Conservation (phyloP, 2,888 invertebrate species). For the Pollenia amentaria region DNA sequence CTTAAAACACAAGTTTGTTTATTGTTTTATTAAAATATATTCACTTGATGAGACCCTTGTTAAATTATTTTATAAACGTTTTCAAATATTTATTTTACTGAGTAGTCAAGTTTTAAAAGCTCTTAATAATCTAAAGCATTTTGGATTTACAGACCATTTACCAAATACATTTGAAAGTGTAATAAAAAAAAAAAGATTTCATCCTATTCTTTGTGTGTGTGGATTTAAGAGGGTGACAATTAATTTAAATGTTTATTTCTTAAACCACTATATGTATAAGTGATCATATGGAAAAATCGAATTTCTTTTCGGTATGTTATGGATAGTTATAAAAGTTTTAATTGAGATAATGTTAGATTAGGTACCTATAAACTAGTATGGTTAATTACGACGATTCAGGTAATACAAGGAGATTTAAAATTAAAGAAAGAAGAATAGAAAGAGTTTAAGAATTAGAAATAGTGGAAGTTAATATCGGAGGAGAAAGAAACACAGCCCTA, state of each 20-base stretch:
- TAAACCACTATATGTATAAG: background rate
- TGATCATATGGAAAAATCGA: too few relatives aligned
- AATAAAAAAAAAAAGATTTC: background rate
- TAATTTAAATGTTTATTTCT: background rate
- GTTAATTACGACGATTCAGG: too few relatives aligned
- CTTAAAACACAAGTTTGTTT: background rate
- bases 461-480: too few relatives aligned
- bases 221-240: background rate
- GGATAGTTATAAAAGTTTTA: too few relatives aligned
- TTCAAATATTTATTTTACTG: background rate
- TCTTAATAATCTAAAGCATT: slow-evolving; percentile 1
- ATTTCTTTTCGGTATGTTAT: too few relatives aligned
- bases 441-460: too few relatives aligned
- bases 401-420: too few relatives aligned
- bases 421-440: too few relatives aligned
- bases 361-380: too few relatives aligned
- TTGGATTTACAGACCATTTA: background rate
- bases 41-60: background rate
- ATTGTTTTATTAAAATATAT: slow-evolving; percentile 1
- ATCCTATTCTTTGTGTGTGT: background rate
- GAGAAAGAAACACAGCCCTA: too few relatives aligned
- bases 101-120: background rate
- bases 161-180: background rate
- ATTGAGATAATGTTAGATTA: too few relatives aligned
- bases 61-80: background rate